Evolutionary conservation across 2,888 invertebrate genomes (phyloP), one percentile per base, ranked within the genome.

Genomic region (Peribatodes rhomboidaria): DNA sequence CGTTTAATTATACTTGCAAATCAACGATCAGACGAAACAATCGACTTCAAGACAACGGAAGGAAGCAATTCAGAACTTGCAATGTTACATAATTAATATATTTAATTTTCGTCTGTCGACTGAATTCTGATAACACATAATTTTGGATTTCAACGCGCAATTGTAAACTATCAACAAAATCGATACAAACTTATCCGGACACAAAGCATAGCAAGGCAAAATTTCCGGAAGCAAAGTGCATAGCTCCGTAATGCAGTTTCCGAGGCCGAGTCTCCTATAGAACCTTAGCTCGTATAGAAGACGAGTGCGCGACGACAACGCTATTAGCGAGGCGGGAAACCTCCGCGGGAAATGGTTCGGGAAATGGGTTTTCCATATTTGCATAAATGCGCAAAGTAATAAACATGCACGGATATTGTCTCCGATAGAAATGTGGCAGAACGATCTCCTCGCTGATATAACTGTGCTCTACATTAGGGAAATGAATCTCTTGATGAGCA

Each of bases 361-460:
- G 93, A 92, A 90, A 93, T 92, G 85, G 88, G 83, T 85, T 87
- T 90, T 85, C 86, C 80, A 87, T 89, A 89, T 89, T 89, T 88
- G 86, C 87, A 92, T 86, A 89, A 91, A 90, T 83, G 84, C 73
- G 76, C 63, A 74, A 84, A 92, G 90, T 91, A 92, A 90, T 87
- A 92, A 92, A 92, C 86, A 91, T 72, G 73, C 78, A 75, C 85
- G 87, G 89, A 92, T 91, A 90, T 92, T 92, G 89, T 87, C 84
- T 83, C 64, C 68, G 78, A 79, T 67, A 75, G 76, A 73, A 69
- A 67, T 68, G 59, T 71, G 76, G 80, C 83, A 52, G 75, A 76
- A 80, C 84, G 84, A 85, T 87, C 85, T 86, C 80, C 79, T 75
- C 71, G 46, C 71, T 73, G 76, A 68, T 69, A 74, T 71, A 73